Percentiles rank a stretch among this genome's conserved stretches.
Conservation (phyloP, 2,113 vertebrate genomes). For the Proterorhinus semilunaris region DNA sequence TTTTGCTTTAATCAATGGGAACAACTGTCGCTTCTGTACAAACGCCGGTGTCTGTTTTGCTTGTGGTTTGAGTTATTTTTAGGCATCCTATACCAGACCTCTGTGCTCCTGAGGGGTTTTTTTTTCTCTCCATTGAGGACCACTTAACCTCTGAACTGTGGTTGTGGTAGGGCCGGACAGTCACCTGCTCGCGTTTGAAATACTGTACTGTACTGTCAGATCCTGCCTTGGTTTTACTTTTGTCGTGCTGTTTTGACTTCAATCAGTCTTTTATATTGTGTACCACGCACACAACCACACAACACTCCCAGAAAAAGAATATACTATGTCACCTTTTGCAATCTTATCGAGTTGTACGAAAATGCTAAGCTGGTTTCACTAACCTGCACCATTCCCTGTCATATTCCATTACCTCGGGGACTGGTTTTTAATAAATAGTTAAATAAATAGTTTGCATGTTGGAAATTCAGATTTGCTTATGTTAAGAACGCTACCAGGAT, state of each 20-base stretch:
- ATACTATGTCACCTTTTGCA: no score
- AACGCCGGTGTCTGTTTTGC: constrained; percentile 31
- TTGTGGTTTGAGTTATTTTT: constrained; percentile 29
- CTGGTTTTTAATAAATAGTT: no score
- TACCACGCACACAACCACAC: constrained; percentile 8
- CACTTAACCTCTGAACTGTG: constrained; percentile 10
- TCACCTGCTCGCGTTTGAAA: constrained; percentile 40
- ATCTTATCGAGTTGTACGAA: no score
- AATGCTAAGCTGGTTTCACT: no score
- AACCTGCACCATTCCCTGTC: no score
- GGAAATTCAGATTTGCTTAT: no score
- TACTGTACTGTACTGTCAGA: constrained; percentile 45
- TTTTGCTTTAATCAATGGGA: constrained; percentile 38
- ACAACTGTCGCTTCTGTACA: constrained; percentile 23
- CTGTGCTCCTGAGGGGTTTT: not conserved
- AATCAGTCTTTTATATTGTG: constrained; percentile 20
- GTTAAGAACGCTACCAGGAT: no score
- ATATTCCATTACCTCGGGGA: no score
- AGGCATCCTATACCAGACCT: constrained; percentile 16
- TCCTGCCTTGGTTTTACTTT: constrained; percentile 44
- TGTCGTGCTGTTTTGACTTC: not conserved
- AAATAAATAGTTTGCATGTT: no score
- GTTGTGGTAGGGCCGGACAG: constrained; percentile 19
- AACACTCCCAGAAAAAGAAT: no score
- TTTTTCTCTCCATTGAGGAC: not conserved